Evolutionary conservation across 2,888 invertebrate genomes (phyloP).

Genomic region (Apamea sordens): DNA sequence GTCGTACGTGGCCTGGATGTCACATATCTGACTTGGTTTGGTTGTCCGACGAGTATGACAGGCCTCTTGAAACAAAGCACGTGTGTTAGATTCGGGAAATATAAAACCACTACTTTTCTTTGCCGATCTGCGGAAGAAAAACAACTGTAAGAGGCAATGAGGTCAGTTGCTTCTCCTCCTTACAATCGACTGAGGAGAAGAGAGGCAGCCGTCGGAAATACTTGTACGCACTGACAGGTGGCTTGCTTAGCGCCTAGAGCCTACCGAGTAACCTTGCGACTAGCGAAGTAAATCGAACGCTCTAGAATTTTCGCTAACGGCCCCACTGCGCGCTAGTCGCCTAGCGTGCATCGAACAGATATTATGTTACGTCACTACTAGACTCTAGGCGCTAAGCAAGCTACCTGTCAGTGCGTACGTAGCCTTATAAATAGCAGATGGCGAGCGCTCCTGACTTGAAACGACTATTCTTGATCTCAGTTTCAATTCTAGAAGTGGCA

Average conservation of each 20-base stretch:
- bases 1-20: conserved; percentile 72
- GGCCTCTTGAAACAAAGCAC: conserved; percentile 82
- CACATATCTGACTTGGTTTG: conserved; percentile 69
- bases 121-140: conserved; percentile 58
- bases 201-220: not conserved
- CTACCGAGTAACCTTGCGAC: not conserved
- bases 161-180: conserved; percentile 57
- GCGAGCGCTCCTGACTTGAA: not conserved
- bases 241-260: not conserved
- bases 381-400: not conserved
- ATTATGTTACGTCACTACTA: not conserved
- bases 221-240: not conserved
- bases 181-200: conserved; percentile 40
- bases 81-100: conserved; percentile 66
- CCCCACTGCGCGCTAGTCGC: not conserved
- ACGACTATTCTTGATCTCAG: not conserved
- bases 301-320: not conserved
- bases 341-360: not conserved
- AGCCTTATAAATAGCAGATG: not conserved
- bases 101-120: conserved; percentile 50
- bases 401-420: not conserved
- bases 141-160: conserved; percentile 42
- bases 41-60: conserved; percentile 64
- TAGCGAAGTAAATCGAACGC: too few relatives aligned
- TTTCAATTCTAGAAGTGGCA: not conserved